Evolutionary conservation across 2,888 invertebrate species (phyloP).

Genomic region (Hyles lineata): DNA sequence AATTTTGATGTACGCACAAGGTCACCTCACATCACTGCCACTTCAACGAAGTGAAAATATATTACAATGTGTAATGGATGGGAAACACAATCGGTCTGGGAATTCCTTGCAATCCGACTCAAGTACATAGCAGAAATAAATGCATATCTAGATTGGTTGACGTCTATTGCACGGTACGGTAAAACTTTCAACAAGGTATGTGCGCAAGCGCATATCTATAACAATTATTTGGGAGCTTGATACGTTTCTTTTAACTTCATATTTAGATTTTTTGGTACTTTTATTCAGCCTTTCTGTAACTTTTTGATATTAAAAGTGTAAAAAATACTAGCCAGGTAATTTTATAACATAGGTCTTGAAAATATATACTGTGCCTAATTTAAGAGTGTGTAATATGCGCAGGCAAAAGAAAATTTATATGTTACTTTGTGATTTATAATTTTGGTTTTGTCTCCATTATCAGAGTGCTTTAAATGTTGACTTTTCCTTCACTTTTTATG

Average conservation of each 20-base stretch:
- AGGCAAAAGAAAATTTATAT: too few relatives aligned
- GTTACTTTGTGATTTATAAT: too few relatives aligned
- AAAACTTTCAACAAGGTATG: conserved; percentile 21
- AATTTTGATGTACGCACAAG: not conserved
- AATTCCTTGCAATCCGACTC: conserved; percentile 8
- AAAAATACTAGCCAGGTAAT: too few relatives aligned
- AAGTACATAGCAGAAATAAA: conserved; percentile 23
- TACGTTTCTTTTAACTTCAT: not conserved
- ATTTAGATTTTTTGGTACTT: not conserved
- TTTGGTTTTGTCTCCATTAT: too few relatives aligned
- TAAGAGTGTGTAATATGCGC: too few relatives aligned
- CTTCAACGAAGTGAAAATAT: conserved; percentile 5
- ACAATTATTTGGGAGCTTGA: not conserved
- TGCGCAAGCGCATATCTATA: conserved; percentile 8
- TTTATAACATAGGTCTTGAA: too few relatives aligned
- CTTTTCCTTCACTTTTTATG: too few relatives aligned
- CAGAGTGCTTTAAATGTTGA: too few relatives aligned
- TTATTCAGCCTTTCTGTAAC: too few relatives aligned
- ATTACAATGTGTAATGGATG: conserved; percentile 3
- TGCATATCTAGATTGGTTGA: not conserved
- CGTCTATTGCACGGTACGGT: conserved; percentile 9
- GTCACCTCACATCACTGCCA: conserved; percentile 9
- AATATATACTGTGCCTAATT: too few relatives aligned
- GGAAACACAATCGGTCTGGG: conserved; percentile 18
- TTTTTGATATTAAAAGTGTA: too few relatives aligned